Base-by-base conservation (phyloP, 2,113 vertebrate genomes). In the Motacilla tschutschensis region DNA sequence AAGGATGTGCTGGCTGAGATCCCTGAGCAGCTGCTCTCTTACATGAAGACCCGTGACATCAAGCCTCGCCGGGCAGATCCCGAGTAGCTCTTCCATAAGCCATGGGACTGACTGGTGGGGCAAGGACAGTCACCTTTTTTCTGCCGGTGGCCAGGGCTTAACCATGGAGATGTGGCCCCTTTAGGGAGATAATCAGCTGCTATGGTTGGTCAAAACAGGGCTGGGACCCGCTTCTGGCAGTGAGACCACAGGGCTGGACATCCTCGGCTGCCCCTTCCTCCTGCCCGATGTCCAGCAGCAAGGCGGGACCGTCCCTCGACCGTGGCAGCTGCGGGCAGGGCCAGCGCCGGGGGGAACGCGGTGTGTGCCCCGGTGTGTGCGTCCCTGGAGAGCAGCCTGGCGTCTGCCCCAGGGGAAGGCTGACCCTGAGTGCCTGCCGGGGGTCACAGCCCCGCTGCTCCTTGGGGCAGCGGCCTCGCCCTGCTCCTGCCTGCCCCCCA, bases 1-100 rank as follows among this genome's bases (percentile, higher is more conserved):
- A 99, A 99, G 89, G 99, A 99, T 0, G 99, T 99, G 79, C 96
- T 99, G 78, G 99, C 98, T 0, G 99, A 99, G 96, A 99, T 99
- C 91, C 99, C 99, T 0, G 99, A 99, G 91, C 98, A 99, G 96
- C 98, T 99, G 78, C 97, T 99, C 54, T 99, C 98, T 73, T 99
- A 99, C 71, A 99, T 99, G 99, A 99, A 98, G 93, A 98, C 97
- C 79, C 96, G 96, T 12, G 98, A 98, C 87, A 97, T 99, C 85
- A 98, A 99, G 92, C 98, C 99, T 38, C 97, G 95, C 63, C 97
- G 81, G 91, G 83, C 96, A 81, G 70, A 92, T 94, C 93, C 87
- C 9, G 59, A 94, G 65, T 96, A 96, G 94, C 88, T 58, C 77
- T 78, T 79, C 62, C 46, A 5, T 1, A 50, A 60, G 70, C 62